phyloP scores from a whole-genome alignment of 2,888 invertebrate species.

The Thymelicus lineola region DNA sequence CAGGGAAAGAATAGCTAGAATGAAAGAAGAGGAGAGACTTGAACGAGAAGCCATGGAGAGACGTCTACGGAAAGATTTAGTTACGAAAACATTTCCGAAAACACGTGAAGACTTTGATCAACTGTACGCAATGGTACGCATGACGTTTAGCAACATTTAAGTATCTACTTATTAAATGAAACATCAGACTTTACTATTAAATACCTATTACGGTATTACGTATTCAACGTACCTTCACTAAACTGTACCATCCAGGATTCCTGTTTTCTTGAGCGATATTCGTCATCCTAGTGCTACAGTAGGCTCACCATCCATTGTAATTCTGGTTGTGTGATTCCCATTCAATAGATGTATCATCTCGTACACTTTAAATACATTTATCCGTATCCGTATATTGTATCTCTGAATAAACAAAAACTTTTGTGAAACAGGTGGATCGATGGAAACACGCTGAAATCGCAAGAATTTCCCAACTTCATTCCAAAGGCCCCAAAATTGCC shows the following conservation, averaged over 20 bases:
- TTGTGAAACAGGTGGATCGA: conserved; percentile 81
- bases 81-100: conserved; percentile 89
- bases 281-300: no score
- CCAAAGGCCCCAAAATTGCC: conserved; percentile 88
- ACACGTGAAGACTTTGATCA: conserved; percentile 90
- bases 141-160: neutral
- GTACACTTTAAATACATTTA: no score
- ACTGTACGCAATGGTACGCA: conserved; percentile 86
- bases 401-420: neutral
- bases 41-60: conserved; percentile 82
- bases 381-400: no score
- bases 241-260: no score
- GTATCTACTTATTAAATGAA: no score
- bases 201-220: no score
- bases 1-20: conserved; percentile 76
- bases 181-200: no score
- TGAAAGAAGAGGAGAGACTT: conserved; percentile 81
- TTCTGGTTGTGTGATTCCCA: no score
- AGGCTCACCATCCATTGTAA: no score
- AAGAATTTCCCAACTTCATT: conserved; percentile 86
- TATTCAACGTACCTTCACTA: no score
- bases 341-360: no score
- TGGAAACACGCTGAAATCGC: conserved; percentile 88
- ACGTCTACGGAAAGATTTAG: conserved; percentile 83
- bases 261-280: no score